phyloP scores from a whole-genome alignment of 2,888 invertebrate species.

The Ctenicera cuprea region DNA sequence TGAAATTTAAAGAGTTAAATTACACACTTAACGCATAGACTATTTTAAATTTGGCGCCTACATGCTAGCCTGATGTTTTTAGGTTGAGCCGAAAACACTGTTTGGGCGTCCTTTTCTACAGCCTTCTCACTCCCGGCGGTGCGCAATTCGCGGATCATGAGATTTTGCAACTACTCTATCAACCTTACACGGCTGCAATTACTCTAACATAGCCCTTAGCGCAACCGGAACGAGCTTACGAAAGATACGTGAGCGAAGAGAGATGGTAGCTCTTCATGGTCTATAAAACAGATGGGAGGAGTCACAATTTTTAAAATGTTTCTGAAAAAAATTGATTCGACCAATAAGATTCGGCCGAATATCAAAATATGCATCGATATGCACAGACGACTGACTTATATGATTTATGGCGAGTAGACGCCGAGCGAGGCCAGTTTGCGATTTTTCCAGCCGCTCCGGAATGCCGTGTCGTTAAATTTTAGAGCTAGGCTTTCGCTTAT shows the following conservation, averaged over 20 bases:
- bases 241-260: conserved; percentile 51
- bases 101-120: no score
- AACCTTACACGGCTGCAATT: conserved; percentile 68
- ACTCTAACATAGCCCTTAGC: conserved; percentile 67
- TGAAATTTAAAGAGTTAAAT: no score
- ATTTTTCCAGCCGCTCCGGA: conserved; percentile 57
- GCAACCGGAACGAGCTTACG: conserved; percentile 55
- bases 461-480: conserved; percentile 58
- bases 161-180: no score
- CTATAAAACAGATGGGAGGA: conserved; percentile 65
- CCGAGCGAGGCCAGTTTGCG: conserved; percentile 53
- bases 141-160: no score
- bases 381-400: conserved; percentile 58
- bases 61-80: no score
- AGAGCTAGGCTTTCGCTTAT: conserved; percentile 54
- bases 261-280: conserved; percentile 60
- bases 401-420: conserved; percentile 59
- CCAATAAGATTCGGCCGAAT: conserved; percentile 67
- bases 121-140: no score
- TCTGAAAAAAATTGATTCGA: conserved; percentile 64
- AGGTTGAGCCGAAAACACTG: no score
- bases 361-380: conserved; percentile 69
- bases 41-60: no score
- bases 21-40: no score
- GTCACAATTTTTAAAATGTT: conserved; percentile 64